Evolutionary conservation across 2,113 vertebrate genomes (phyloP), one percentile per base, ranked within the genome.

Genomic region (Eurystomus gularis): DNA sequence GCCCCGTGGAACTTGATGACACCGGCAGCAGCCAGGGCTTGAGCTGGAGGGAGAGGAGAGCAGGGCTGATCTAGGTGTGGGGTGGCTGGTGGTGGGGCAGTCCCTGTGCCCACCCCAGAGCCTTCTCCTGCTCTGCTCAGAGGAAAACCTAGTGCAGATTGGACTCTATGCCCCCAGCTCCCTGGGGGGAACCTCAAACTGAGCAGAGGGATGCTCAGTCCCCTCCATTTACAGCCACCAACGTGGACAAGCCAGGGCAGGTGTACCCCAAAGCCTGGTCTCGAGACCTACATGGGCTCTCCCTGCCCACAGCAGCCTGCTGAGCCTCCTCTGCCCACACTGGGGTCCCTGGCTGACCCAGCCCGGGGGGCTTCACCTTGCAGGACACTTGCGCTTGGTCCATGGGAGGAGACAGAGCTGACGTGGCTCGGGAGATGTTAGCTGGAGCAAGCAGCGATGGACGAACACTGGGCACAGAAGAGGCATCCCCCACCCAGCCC

Each of bases 11-110:
- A 98, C 94, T 98, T 98, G 92, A 89, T 58, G 73, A 98, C 86
- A 11, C 98, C 98, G 40, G 98, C 98, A 88, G 99, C 98, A 24
- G 98, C 98, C 97, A 99, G 96, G 69, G 98, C 98, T 98, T 99
- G 99, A 98, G 98, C 99, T 99, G 82, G 33, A 95, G 75, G 86
- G 49, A 96, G 19, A 55, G 94, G 93, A 61, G 62, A 97, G 92
- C 5, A 4, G 52, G n/a, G 86, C 23, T 86, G 73, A 94, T 87
- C 52, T 28, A 21, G 0, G 1, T 1, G 0, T 2, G 7, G 64
- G 51, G 46, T 23, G 17, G 46, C 15, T 0, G 0, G 52, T 1
- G 4, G 6, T 8, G 42, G 49, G 33, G 69, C 51, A 42, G 65
- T 31, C 55, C 31, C 37, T 1, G 10, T 4, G 58, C 52, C 46